Conservation (phyloP, 2,888 invertebrate genomes). For the Philhelius pedissequus region DNA sequence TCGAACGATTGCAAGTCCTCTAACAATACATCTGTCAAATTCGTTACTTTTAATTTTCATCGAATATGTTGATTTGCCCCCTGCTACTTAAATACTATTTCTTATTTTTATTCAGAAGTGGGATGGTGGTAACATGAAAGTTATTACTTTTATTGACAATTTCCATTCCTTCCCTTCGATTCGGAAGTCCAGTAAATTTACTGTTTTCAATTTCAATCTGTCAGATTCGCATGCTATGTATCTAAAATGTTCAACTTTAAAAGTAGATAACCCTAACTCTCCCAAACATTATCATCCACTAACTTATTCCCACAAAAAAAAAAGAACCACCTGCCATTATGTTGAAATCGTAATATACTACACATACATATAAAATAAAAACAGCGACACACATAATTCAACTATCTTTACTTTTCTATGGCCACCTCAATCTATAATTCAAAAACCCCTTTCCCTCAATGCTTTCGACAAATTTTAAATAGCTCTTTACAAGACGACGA, state of each 20-base stretch:
- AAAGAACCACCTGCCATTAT: background rate
- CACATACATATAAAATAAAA: background rate
- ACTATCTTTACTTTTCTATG: conserved; percentile 8
- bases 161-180: too few relatives aligned
- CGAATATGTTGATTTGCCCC: too few relatives aligned
- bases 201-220: background rate
- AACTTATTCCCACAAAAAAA: background rate
- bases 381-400: background rate
- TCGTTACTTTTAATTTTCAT: too few relatives aligned
- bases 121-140: too few relatives aligned
- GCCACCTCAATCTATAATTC: conserved; percentile 8
- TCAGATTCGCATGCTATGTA: background rate
- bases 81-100: too few relatives aligned
- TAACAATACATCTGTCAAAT: too few relatives aligned
- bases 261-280: background rate
- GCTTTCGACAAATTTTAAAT: conserved; percentile 49
- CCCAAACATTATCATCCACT: background rate
- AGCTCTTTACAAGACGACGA: conserved; percentile 7
- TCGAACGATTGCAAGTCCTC: too few relatives aligned
- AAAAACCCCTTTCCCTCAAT: background rate
- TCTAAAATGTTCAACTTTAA: background rate
- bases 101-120: too few relatives aligned
- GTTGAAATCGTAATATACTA: too few relatives aligned
- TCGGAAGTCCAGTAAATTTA: background rate
- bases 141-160: too few relatives aligned